Conservation (phyloP, 2,113 vertebrate genomes). For the Pontoporia blainvillei region DNA sequence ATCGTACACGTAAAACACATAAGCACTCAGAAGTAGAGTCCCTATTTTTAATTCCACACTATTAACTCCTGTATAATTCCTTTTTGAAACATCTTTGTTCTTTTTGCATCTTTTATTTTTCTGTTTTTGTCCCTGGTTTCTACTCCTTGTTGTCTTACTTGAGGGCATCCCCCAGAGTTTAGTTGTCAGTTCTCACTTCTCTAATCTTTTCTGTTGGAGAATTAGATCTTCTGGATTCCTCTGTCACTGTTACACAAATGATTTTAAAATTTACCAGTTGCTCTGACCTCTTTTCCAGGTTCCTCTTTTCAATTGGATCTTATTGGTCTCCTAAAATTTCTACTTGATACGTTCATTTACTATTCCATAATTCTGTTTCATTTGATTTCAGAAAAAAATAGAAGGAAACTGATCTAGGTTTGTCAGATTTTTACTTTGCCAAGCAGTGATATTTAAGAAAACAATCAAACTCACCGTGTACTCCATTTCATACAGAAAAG, state of each 20-base stretch:
- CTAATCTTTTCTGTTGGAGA: background rate
- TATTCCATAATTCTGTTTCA: background rate
- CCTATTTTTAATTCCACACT: background rate
- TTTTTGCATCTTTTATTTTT: background rate
- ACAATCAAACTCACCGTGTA: background rate
- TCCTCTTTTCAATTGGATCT: background rate
- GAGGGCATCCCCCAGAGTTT: background rate
- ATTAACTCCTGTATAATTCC: background rate
- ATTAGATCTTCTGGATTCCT: background rate
- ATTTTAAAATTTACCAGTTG: background rate
- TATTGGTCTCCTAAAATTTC: background rate
- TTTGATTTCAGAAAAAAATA: background rate
- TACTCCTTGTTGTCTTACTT: background rate
- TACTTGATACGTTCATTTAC: background rate
- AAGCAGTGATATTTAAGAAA: background rate
- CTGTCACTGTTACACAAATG: background rate
- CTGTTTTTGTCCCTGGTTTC: background rate
- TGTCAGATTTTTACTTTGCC: background rate
- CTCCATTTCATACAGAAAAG: background rate
- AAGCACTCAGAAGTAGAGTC: background rate
- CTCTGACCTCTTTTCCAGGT: background rate
- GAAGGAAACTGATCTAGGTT: background rate
- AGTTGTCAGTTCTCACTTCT: background rate
- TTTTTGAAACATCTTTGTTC: background rate
- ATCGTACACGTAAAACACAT: background rate